Conservation (phyloP, 1,140 invertebrate species). For the Ptiloglossa arizonensis region DNA sequence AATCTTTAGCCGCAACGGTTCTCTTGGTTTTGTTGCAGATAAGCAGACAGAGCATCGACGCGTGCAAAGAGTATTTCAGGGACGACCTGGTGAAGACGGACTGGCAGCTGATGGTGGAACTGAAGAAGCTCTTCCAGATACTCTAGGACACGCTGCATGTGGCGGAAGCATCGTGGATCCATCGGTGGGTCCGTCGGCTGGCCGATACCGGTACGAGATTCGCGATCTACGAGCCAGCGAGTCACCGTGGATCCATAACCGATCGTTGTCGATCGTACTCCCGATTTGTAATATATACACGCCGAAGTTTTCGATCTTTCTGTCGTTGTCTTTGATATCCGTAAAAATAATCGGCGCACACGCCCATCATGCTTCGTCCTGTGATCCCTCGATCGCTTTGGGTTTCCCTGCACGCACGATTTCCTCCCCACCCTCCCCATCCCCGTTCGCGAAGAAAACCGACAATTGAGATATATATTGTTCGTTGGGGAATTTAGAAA, state of each 20-base stretch:
- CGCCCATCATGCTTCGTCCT: slow-evolving; percentile 8
- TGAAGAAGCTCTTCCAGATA: slow-evolving; percentile 99
- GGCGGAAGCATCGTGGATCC: slow-evolving; percentile 2
- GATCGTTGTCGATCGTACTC: slow-evolving; percentile 11
- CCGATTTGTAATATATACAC: slow-evolving; percentile 26
- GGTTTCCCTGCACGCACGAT: background rate
- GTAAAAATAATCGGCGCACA: background rate
- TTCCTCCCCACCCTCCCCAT: too few relatives aligned
- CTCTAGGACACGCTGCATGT: slow-evolving; percentile 84
- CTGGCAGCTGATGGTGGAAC: slow-evolving; percentile 98
- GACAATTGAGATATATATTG: background rate
- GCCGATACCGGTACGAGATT: background rate
- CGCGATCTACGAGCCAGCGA: background rate
- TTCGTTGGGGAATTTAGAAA: too few relatives aligned
- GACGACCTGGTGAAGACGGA: slow-evolving; percentile 97
- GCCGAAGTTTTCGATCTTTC: slow-evolving; percentile 22
- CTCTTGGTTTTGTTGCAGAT: slow-evolving; percentile 89
- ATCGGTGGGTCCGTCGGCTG: background rate
- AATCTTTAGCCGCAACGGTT: background rate
- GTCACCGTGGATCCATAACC: background rate
- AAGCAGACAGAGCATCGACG: slow-evolving; percentile 98
- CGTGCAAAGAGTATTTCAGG: slow-evolving; percentile 99
- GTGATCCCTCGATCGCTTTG: slow-evolving; percentile 4
- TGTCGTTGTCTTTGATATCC: slow-evolving; percentile 35
- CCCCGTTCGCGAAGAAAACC: background rate